Evolutionary conservation across 2,797 vertebrate species (phyloP), one percentile per base, ranked within the genome.

Genomic region (Hippopotamyrus pictus): DNA sequence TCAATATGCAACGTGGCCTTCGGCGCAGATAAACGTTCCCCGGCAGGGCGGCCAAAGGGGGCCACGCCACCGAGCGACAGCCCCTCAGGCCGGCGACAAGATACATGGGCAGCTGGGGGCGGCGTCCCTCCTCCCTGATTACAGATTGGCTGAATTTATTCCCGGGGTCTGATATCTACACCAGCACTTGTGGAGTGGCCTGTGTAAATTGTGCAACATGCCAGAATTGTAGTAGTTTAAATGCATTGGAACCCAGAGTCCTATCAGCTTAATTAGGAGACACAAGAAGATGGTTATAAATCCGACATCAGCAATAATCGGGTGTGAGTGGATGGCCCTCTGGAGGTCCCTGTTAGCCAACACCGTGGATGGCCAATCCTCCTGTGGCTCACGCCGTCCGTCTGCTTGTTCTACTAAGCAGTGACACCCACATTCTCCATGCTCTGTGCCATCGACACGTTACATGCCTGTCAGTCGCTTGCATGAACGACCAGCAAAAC

Each of bases 191-290:
- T 89, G 91, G 91, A 90, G 91, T 82, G 44, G 89, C 7, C 57
- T 69, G 90, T 91, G 90, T 92, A 93, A 93, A 93, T 93, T 93
- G 91, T 93, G 88, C 85, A 90, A 82, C 87, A 46, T 88, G 89
- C 88, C 90, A 85, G 33, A 69, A 90, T 90, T 91, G 89, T 73
- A 92, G 93, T 92, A 92, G 92, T 93, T 93, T 93, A 94, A 93
- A 94, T 93, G 93, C 93, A 92, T 92, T 92, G 91, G 90, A 93
- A 92, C 91, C 88, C 69, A 86, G 89, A 90, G 88, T 88, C 88
- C 90, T 91, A 91, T 93, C 90, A 91, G 91, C 90, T 92, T 93
- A 92, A 93, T 93, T 92, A 93, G 92, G 88, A 91, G 90, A 90
- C 86, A 88, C 90, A 51, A 89, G 76, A 73, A 46, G 33, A 33